Base-by-base conservation (phyloP, 2,797 vertebrate genomes). In the Neomorphus geoffroyi region DNA sequence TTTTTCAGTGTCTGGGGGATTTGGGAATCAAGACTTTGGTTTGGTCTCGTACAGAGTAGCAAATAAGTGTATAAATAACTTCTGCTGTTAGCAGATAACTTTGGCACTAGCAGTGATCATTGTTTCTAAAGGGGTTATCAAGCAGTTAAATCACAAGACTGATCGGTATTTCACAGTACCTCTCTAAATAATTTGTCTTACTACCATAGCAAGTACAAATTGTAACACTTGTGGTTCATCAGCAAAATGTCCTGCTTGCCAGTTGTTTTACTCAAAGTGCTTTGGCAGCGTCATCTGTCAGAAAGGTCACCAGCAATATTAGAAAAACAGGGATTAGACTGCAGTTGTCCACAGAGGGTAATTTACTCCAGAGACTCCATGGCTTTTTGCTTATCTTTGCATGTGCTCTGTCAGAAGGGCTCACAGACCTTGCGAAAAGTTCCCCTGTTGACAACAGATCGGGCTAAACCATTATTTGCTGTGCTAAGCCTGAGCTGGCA, bases 231-330 rank as follows among this genome's bases (percentile, higher is more conserved):
- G 81, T 83, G 93, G 85, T 96, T 96, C 87, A 89, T 95, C 78
- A 86, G 64, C 78, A 91, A 70, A 93, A 93, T 41, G 43, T 53
- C 54, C 35, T 1, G 19, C 74, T 80, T 87, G 87, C 82, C 89
- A 92, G 43, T 91, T 96, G 92, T 85, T 94, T 96, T 88, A 83
- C 80, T 93, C 80, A 48, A 87, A 95, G 87, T 64, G 65, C 85
- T 87, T 88, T 92, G 92, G 77, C 88, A 94, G 66, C 2, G 3
- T 27, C 86, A 43, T 84, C 80, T 78, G 79, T 67, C 72, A 70
- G 88, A 48, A 96, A 94, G 94, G 90, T 94, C 88, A 95, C 26
- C 75, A 81, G 88, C 80, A 81, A 57, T 56, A 77, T 86, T 35
- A 41, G 87, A 90, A 72, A 64, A 33, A 21, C 30, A 51, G 70